phyloP scores from a whole-genome alignment of 2,113 vertebrate species.

The Planiliza haematocheilus region DNA sequence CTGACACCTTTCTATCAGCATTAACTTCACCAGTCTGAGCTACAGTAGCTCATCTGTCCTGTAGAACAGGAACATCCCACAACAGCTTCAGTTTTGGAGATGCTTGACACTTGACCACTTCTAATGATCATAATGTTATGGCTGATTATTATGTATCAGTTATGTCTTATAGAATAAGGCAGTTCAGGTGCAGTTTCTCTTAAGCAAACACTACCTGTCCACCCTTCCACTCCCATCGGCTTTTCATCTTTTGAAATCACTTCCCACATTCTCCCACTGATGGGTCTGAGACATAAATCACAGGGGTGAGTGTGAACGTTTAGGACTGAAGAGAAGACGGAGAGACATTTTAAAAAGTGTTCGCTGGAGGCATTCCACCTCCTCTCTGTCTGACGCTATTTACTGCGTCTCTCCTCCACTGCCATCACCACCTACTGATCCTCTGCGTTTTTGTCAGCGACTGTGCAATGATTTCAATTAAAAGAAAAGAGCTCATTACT shows the following conservation, averaged over 20 bases:
- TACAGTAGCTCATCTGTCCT: too few relatives aligned
- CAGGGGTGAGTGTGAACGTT: not conserved
- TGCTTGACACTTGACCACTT: too few relatives aligned
- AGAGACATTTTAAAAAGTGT: not conserved
- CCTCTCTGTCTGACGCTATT: constrained; percentile 10
- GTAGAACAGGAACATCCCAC: too few relatives aligned
- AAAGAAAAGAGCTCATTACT: not conserved
- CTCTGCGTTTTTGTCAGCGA: not conserved
- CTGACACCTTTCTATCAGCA: too few relatives aligned
- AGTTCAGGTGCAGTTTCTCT: too few relatives aligned
- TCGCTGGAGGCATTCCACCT: constrained; percentile 22
- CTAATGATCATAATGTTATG: too few relatives aligned
- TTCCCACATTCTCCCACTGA: not conserved
- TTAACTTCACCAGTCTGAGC: too few relatives aligned
- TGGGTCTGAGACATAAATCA: not conserved
- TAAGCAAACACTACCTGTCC: not conserved
- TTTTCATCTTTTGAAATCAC: not conserved
- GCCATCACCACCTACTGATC: not conserved
- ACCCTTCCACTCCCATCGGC: not conserved
- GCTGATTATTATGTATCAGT: too few relatives aligned
- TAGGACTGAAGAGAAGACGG: not conserved
- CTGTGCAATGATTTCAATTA: constrained; percentile 2
- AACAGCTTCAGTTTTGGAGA: too few relatives aligned
- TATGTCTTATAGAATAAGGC: too few relatives aligned
- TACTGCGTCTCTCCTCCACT: constrained; percentile 8